Conservation (phyloP, 2,797 vertebrate genomes). For the Silurus aristotelis region DNA sequence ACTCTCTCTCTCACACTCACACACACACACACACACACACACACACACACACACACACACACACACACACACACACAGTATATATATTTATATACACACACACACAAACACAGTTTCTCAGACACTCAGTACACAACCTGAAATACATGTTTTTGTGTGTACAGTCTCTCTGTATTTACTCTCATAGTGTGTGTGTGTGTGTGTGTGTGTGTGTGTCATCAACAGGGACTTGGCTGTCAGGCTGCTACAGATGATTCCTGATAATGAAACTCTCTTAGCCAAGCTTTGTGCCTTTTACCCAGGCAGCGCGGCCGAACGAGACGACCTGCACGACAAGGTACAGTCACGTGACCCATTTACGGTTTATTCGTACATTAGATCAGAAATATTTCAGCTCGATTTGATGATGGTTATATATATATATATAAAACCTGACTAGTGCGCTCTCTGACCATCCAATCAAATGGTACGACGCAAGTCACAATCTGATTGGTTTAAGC, state of each 20-base stretch:
- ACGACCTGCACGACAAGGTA: constrained; percentile 86
- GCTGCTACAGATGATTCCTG: constrained; percentile 88
- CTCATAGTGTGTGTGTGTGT: background rate
- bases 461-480: too few species aligned
- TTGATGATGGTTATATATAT: too few species aligned
- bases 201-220: constrained; percentile 5
- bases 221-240: constrained; percentile 86
- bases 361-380: too few species aligned
- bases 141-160: background rate
- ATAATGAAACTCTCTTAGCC: constrained; percentile 81
- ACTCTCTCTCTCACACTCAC: too few species aligned
- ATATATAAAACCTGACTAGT: too few species aligned
- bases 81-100: too few species aligned
- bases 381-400: too few species aligned
- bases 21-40: too few species aligned
- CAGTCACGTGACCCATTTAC: background rate
- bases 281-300: constrained; percentile 92
- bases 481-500: too few species aligned
- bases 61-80: background rate
- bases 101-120: too few species aligned
- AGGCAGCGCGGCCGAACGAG: constrained; percentile 80
- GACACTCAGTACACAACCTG: too few species aligned
- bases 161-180: background rate
- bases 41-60: background rate
- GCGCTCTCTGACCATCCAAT: too few species aligned